Percentiles rank a stretch among this genome's conserved stretches.
phyloP scores from a whole-genome alignment of 2,888 invertebrate genomes.

The Petrolisthes cinctipes region DNA sequence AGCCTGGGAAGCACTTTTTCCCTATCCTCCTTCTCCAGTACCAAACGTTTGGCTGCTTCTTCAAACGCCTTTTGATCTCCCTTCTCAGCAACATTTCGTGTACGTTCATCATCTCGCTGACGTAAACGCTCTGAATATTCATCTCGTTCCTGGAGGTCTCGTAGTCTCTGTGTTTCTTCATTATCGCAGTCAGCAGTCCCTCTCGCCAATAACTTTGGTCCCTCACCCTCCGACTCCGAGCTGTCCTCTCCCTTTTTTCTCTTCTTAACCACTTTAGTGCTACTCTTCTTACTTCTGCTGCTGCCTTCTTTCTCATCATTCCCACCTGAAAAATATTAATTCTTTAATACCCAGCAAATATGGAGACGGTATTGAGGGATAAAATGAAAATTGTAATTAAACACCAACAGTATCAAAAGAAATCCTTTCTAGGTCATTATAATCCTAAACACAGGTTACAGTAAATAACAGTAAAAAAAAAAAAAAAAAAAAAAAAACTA shows the following conservation, averaged over 20 bases:
- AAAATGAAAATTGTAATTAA: no score
- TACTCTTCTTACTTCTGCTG: background rate
- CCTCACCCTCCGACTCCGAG: conserved; percentile 55
- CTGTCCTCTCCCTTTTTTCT: conserved; percentile 35
- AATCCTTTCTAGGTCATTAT: no score
- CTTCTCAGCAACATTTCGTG: conserved; percentile 79
- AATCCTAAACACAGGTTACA: no score
- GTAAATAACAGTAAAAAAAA: no score
- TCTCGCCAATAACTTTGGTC: conserved; percentile 44
- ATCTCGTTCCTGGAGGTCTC: conserved; percentile 91
- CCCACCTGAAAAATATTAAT: no score
- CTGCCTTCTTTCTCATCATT: background rate
- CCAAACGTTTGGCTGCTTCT: conserved; percentile 91
- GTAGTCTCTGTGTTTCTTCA: conserved; percentile 76
- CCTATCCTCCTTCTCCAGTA: conserved; percentile 87
- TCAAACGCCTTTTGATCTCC: conserved; percentile 77
- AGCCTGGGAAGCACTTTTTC: conserved; percentile 89
- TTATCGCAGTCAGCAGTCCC: conserved; percentile 70
- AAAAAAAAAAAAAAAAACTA: no score
- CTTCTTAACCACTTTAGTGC: conserved; percentile 21
- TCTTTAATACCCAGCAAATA: no score
- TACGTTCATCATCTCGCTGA: conserved; percentile 88
- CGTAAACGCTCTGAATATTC: conserved; percentile 91
- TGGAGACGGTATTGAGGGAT: no score
- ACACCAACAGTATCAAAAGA: no score